Base-by-base conservation (phyloP, 2,797 vertebrate species). In the Morus bassanus region DNA sequence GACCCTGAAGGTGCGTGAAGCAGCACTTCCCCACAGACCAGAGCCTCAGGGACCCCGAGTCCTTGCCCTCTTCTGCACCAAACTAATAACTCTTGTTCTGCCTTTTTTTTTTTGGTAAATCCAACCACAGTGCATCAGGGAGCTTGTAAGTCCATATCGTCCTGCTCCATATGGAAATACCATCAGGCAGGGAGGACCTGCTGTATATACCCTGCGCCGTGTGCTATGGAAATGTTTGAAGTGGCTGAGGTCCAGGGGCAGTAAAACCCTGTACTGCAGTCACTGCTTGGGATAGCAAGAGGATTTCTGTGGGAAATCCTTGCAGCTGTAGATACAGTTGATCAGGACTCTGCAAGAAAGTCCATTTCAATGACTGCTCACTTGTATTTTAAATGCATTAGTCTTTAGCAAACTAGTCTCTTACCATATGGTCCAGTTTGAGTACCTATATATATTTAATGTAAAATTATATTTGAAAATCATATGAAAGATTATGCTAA, bases 191-290 rank as follows among this genome's bases (percentile, higher is more conserved):
- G 30, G 25, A 94, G 33, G 57, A 50, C 5, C 48, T 56, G 18
- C 69, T 22, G 1, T 18, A 4, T 10, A n/a, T 24, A 63, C 18
- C 9, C 56, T 1, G 2, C 0, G 3, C 16, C 7, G 0, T 12
- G 21, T 37, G 35, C 33, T 81, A 12, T 53, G 54, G n/a, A 86
- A 92, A 70, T 39, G 8, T n/a, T 37, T 73, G 54, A 45, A n/a
- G 41, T 54, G 43, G 18, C 35, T 73, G 67, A 88, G 60, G 25
- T 88, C 75, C 65, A 83, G 59, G 19, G 45, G 8, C 33, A 82
- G 33, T 82, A 83, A 77, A 90, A n/a, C 2, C 9, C 33, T n/a
- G 3, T 30, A 70, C 0, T 76, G 51, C 28, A 85, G 7, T 77
- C 48, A 27, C 27, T 48, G 1, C 23, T n/a, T 64, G 45, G 41